Conservation (phyloP, 2,888 invertebrate genomes). For the Pollenia griseotomentosa region DNA sequence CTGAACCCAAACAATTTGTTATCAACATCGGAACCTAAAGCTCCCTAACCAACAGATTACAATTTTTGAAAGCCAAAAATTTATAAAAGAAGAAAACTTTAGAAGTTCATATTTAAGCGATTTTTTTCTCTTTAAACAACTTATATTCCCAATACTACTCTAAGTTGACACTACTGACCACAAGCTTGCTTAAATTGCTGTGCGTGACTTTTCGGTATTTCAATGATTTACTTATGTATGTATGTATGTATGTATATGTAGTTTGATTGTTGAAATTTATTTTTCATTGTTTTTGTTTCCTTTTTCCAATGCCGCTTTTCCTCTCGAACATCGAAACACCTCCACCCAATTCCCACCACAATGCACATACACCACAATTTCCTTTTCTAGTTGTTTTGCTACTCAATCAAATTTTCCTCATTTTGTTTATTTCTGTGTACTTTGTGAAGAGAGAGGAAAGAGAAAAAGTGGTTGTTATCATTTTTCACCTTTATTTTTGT, state of each 20-base stretch:
- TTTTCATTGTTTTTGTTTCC: constrained; percentile 24
- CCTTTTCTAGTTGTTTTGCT: constrained; percentile 9
- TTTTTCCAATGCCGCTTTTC: constrained; percentile 35
- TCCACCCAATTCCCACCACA: not conserved
- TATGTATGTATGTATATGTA: not conserved
- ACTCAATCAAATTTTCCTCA: not conserved
- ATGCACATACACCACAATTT: constrained; percentile 23
- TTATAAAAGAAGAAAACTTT: too few species aligned
- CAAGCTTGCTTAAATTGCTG: constrained; percentile 20
- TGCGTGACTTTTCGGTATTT: constrained; percentile 43
- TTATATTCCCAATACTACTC: too few species aligned
- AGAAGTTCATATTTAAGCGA: too few species aligned
- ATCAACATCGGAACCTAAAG: too few species aligned
- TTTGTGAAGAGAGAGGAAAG: not conserved
- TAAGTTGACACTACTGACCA: not conserved
- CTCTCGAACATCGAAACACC: not conserved
- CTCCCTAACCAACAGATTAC: too few species aligned
- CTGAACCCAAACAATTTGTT: too few species aligned
- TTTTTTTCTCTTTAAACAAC: too few species aligned
- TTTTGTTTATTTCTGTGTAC: not conserved
- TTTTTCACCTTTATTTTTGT: constrained; percentile 44
- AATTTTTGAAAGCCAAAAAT: too few species aligned
- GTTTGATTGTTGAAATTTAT: constrained; percentile 40
- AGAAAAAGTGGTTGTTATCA: constrained; percentile 25
- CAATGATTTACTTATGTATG: constrained; percentile 23